Evolutionary conservation across 2,113 vertebrate genomes (phyloP).

Genomic region (Psittacara wagleri): DNA sequence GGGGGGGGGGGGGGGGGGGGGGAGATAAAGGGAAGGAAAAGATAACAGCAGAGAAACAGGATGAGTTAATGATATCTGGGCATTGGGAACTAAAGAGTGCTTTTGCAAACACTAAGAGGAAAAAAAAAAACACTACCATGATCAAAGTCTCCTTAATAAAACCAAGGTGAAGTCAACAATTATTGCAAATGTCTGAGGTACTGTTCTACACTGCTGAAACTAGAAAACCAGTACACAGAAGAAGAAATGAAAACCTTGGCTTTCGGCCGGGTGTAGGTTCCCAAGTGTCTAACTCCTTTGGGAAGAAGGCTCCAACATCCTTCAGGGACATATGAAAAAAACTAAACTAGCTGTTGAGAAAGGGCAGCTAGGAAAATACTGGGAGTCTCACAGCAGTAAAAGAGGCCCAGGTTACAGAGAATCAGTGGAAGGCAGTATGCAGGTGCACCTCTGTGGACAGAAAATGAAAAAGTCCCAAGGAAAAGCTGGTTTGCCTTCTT

Average conservation of each 20-base stretch:
- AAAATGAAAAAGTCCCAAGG: not conserved
- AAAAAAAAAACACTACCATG: not conserved
- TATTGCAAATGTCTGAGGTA: not conserved
- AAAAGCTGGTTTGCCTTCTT: not conserved
- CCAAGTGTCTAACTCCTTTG: not conserved
- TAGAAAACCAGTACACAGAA: not conserved
- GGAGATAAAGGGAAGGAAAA: not conserved
- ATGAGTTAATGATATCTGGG: not conserved
- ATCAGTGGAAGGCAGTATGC: not conserved
- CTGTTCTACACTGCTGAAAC: not conserved
- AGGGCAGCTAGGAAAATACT: not conserved
- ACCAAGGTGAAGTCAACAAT: not conserved
- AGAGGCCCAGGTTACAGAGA: not conserved
- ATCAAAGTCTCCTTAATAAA: constrained; percentile 4
- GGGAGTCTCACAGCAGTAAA: not conserved
- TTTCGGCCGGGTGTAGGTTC: not conserved
- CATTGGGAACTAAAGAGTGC: not conserved
- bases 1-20: not conserved
- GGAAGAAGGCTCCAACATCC: not conserved
- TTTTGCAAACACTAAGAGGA: not conserved
- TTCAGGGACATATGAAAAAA: not conserved
- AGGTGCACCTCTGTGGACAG: not conserved
- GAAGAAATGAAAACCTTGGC: not conserved
- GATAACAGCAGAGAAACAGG: not conserved
- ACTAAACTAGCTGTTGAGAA: not conserved